Percentiles rank a stretch among this genome's conserved stretches.
Evolutionary conservation across 2,888 invertebrate genomes (phyloP).

Genomic region (Lasius platythorax): DNA sequence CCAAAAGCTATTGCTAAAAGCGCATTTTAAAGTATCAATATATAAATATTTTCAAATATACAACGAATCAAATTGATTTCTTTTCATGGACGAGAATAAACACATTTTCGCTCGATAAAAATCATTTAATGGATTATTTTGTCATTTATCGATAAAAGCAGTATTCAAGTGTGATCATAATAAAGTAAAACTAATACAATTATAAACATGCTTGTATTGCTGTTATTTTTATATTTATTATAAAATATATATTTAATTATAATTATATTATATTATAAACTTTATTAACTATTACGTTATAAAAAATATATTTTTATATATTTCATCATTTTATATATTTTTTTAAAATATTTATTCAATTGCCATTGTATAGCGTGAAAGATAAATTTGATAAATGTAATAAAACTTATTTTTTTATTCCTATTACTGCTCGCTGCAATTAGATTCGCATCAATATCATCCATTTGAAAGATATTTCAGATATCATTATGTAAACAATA

Average conservation of each 20-base stretch:
- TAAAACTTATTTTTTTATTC: not conserved
- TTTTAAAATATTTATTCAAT: not conserved
- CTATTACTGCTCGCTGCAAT: not conserved
- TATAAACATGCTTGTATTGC: no score
- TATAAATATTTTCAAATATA: conserved; percentile 40
- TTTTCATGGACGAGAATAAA: conserved; percentile 19
- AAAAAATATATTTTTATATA: not conserved
- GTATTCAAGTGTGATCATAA: not conserved
- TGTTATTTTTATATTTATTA: no score
- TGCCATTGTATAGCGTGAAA: not conserved
- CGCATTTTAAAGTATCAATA: conserved; percentile 28
- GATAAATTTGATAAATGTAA: not conserved
- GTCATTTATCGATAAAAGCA: not conserved
- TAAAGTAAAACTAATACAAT: not conserved
- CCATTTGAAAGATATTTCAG: not conserved
- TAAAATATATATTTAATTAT: no score
- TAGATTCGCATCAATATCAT: not conserved
- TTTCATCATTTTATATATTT: not conserved
- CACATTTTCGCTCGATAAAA: conserved; percentile 6
- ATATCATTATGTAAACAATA: not conserved
- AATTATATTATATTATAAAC: no score
- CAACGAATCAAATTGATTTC: conserved; percentile 23
- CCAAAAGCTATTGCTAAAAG: conserved; percentile 32
- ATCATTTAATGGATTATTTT: not conserved
- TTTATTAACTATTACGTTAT: no score